Percentiles rank a stretch among this genome's conserved stretches.
phyloP scores from a whole-genome alignment of 1,140 invertebrate species.

The Drosophila repleta region DNA sequence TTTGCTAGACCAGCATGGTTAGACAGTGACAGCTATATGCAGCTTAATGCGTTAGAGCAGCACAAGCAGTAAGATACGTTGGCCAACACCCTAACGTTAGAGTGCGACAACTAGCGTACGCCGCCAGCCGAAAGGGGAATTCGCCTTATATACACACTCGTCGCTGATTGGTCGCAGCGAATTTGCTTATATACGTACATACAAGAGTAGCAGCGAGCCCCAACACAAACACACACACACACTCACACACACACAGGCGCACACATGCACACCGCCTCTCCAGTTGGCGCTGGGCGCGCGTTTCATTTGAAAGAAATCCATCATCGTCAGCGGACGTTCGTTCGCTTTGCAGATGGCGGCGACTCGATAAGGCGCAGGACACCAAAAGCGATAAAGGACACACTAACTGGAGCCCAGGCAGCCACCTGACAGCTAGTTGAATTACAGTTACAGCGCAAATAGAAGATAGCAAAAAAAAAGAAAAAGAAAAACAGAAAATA shows the following conservation, averaged over 20 bases:
- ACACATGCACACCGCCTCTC: not conserved
- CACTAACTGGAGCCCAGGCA: not conserved
- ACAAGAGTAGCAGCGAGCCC: not conserved
- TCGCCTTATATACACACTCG: conserved; percentile 28
- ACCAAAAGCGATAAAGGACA: not conserved
- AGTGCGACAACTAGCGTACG: conserved; percentile 8
- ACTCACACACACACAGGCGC: not conserved
- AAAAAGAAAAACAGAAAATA: not conserved
- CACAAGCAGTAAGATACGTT: not conserved
- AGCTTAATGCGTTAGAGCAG: conserved; percentile 7
- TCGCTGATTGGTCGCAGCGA: conserved; percentile 18
- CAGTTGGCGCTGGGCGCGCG: conserved; percentile 19
- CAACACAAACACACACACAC: conserved; percentile 1
- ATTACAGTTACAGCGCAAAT: not conserved
- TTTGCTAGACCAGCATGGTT: conserved; percentile 2
- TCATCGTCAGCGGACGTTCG: conserved; percentile 68
- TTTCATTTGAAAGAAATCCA: conserved; percentile 61
- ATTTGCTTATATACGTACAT: conserved; percentile 9
- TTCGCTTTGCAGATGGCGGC: conserved; percentile 26
- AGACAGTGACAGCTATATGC: conserved; percentile 12
- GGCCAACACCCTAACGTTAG: not conserved
- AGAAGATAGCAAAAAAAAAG: not conserved
- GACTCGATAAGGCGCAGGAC: conserved; percentile 30
- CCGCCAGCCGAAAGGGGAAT: conserved; percentile 42
- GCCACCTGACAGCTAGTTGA: not conserved